Percentiles rank a stretch among this genome's conserved stretches.
phyloP scores from a whole-genome alignment of 2,113 vertebrate species.

The Chroicocephalus ridibundus region DNA sequence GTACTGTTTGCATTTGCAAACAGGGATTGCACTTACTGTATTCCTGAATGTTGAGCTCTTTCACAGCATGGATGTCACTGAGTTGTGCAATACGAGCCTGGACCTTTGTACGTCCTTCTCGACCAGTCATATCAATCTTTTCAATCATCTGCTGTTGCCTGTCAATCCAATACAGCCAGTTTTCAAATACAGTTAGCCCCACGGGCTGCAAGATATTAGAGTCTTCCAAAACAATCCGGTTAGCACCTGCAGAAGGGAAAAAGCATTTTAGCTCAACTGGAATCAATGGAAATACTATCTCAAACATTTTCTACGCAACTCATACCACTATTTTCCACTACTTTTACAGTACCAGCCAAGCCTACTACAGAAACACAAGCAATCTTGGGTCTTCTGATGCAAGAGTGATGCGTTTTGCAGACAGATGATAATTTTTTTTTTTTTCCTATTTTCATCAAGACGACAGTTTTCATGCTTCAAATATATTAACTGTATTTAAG shows the following conservation, averaged over 20 bases:
- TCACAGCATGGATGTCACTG: conserved; percentile 96
- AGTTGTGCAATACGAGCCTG: conserved; percentile 93
- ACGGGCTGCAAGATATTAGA: conserved; percentile 97
- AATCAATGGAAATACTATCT: background rate
- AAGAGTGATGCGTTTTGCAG: background rate
- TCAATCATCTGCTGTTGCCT: conserved; percentile 99
- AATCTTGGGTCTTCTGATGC: background rate
- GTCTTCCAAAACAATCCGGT: conserved; percentile 92
- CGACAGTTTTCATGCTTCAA: background rate
- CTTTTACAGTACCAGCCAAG: background rate
- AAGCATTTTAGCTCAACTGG: background rate
- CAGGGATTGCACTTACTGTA: conserved; percentile 82
- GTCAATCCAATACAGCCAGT: conserved; percentile 98
- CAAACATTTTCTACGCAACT: background rate
- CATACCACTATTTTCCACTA: background rate
- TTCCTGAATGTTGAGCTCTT: conserved; percentile 88
- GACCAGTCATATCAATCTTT: conserved; percentile 91
- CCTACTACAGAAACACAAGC: background rate
- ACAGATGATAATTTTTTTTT: background rate
- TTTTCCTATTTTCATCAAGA: background rate
- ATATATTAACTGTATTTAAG: background rate
- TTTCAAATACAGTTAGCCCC: conserved; percentile 92
- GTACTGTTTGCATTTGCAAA: background rate
- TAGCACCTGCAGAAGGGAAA: conserved; percentile 81
- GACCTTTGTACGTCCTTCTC: conserved; percentile 93